Base-by-base conservation (phyloP, 2,797 vertebrate genomes). In the Chrysocyon brachyurus region DNA sequence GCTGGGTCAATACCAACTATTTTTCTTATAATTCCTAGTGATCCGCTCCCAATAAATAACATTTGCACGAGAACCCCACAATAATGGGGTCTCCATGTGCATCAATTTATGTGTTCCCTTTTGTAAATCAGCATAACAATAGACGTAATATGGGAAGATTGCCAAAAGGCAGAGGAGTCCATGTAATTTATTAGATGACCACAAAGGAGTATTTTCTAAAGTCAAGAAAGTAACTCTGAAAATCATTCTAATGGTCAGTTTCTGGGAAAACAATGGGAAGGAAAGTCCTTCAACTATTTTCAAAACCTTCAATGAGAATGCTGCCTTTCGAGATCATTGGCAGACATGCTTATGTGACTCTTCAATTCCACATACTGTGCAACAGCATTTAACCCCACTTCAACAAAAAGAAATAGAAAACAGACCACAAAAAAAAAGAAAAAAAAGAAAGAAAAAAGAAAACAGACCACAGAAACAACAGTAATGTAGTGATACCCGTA, bases 341-440 rank as follows among this genome's bases (percentile, higher is more conserved):
- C 40, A 90, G 73, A 81, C 21, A 21, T 68, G 14, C n/a, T 46
- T 95, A 52, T 54, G 33, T 31, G 52, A 78, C 57, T 8, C 1
- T 21, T 33, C 84, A 95, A 28, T 91, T 94, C 94, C 0, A 0
- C 82, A 73, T 0, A 21, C 28, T 92, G 93, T 75, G 68, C 2
- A 6, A 61, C 59, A 73, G 28, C 15, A 49, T 90, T 89, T 97
- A 91, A 90, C 86, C 6, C 0, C 2, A 89, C 59, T 57, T 17
- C 87, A 97, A 85, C 36, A 75, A 93, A 97, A 96, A 95, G 72
- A 95, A 91, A 92, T 97, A 26, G 2, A 89, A 94, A 87, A 72
- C 11, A 84, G 85, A 64, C 49, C 72, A 66, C 28, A 92, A 31
- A 66, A 79, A 61, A 94, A 66, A 91, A 91, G 88, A 96, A 21